Conservation (phyloP, 2,888 invertebrate species). For the Parelbella ahira region DNA sequence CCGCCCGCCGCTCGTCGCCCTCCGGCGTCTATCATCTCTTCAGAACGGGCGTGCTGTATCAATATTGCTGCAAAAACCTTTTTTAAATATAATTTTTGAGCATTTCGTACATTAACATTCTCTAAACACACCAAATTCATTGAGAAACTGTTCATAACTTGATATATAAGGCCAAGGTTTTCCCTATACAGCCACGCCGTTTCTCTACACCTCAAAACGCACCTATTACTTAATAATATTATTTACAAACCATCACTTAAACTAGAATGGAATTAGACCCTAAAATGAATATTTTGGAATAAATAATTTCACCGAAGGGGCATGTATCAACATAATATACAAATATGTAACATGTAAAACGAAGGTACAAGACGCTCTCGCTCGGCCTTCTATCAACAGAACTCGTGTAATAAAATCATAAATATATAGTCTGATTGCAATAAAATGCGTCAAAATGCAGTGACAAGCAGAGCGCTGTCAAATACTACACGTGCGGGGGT, state of each 20-base stretch:
- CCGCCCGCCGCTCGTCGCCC: not conserved
- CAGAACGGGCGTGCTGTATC: not conserved
- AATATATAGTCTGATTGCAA: too few relatives aligned
- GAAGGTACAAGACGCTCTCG: too few relatives aligned
- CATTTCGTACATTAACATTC: not conserved
- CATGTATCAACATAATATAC: slow-evolving; percentile 36
- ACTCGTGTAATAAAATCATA: too few relatives aligned
- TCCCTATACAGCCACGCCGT: slow-evolving; percentile 13
- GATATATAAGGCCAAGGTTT: slow-evolving; percentile 12
- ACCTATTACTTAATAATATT: slow-evolving; percentile 26
- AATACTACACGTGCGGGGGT: too few relatives aligned
- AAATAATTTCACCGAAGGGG: slow-evolving; percentile 32
- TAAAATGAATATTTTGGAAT: slow-evolving; percentile 35
- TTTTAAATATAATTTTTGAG: slow-evolving; percentile 7
- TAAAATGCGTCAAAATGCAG: too few relatives aligned
- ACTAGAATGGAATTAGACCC: slow-evolving; percentile 30
- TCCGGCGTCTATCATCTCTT: not conserved
- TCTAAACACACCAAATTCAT: too few relatives aligned
- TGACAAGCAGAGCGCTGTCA: too few relatives aligned
- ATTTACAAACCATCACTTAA: slow-evolving; percentile 29
- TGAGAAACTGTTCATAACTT: too few relatives aligned
- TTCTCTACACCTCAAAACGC: slow-evolving; percentile 12
- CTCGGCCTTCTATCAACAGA: too few relatives aligned
- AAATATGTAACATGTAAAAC: slow-evolving; percentile 23
- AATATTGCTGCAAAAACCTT: not conserved